phyloP scores from a whole-genome alignment of 2,797 vertebrate genomes.

The Falco columbarius region DNA sequence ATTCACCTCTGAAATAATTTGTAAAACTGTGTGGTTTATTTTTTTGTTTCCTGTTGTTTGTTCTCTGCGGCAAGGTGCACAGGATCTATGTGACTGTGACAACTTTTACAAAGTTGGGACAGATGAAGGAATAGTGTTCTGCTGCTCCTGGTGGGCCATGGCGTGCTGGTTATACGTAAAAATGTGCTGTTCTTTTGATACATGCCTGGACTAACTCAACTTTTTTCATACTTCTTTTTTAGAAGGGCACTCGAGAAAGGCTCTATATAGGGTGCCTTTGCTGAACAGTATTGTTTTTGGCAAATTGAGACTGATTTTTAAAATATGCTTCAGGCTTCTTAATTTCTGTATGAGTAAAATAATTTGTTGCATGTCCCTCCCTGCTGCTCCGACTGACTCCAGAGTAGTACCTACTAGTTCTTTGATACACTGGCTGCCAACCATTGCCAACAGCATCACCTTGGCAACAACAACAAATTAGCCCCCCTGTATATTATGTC shows the following conservation, averaged over 20 bases:
- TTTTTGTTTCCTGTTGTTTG: neutral
- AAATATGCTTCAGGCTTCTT: neutral
- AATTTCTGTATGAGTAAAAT: neutral
- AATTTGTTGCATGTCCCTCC: neutral
- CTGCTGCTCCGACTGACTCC: neutral
- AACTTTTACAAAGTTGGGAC: neutral
- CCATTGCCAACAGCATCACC: neutral
- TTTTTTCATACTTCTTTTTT: neutral
- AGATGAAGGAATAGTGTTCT: neutral
- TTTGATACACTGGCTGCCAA: neutral
- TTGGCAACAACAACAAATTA: neutral
- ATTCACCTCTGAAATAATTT: neutral
- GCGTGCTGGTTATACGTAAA: neutral
- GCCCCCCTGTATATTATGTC: accelerated
- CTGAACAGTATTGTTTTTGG: neutral
- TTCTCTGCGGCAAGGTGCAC: neutral
- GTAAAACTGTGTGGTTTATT: neutral
- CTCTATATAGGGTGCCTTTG: neutral
- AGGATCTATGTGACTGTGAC: neutral
- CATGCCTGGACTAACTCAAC: accelerated
- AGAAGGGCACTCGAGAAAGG: neutral
- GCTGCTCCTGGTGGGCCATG: neutral
- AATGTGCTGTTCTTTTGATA: neutral
- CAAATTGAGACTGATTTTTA: neutral
- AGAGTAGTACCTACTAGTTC: neutral